Evolutionary conservation across 2,797 vertebrate species (phyloP).

Genomic region (Falco berigora): DNA sequence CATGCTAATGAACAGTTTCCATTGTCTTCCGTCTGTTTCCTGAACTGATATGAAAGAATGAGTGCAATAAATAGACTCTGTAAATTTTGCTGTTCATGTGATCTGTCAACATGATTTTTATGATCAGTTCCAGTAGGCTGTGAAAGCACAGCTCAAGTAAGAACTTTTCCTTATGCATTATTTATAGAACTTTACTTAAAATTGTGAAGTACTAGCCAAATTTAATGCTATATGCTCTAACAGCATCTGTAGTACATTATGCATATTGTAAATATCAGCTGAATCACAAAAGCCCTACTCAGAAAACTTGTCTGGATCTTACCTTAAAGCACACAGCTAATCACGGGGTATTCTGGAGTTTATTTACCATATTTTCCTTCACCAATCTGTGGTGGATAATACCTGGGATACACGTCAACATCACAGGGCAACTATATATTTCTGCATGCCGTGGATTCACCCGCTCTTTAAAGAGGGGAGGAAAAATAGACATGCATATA

Average conservation of each 20-base stretch:
- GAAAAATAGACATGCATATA: not conserved
- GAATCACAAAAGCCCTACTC: not conserved
- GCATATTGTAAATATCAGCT: not conserved
- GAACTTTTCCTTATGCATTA: slow-evolving; percentile 31
- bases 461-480: not conserved
- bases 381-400: not conserved
- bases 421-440: not conserved
- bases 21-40: not conserved
- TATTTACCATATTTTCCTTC: not conserved
- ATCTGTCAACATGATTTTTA: not conserved
- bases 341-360: not conserved
- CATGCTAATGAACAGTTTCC: not conserved
- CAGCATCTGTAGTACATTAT: not conserved
- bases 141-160: slow-evolving; percentile 21
- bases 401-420: not conserved
- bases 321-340: not conserved
- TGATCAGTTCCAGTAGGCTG: not conserved
- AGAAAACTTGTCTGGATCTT: not conserved
- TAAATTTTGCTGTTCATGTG: not conserved
- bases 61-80: not conserved
- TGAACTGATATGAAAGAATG: not conserved
- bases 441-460: not conserved
- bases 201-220: not conserved
- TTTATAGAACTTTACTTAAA: slow-evolving; percentile 32
- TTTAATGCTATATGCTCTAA: not conserved